phyloP scores from a whole-genome alignment of 2,113 vertebrate species.

The Scartelaos histophorus region DNA sequence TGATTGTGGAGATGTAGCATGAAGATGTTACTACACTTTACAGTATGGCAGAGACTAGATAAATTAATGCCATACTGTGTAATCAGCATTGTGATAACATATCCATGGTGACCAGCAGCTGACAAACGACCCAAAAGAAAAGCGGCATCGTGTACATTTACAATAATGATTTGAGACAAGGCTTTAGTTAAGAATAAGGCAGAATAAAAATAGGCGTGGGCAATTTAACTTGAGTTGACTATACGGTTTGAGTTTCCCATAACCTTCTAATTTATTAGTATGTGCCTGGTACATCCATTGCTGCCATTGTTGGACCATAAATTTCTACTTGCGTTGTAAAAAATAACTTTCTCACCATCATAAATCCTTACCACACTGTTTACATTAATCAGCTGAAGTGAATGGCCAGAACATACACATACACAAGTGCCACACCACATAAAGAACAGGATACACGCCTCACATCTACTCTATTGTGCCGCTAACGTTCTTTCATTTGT shows the following conservation, averaged over 20 bases:
- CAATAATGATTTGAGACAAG: neutral
- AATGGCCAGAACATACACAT: constrained; percentile 6
- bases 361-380: constrained; percentile 18
- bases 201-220: neutral
- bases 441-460: constrained; percentile 16
- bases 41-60: too few species aligned
- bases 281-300: neutral
- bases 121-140: too few species aligned
- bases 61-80: too few species aligned
- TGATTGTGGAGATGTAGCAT: too few species aligned
- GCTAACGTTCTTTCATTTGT: constrained; percentile 16
- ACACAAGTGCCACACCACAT: constrained; percentile 34
- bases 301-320: constrained; percentile 5
- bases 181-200: neutral
- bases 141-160: too few species aligned
- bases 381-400: constrained; percentile 10
- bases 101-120: too few species aligned
- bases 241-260: neutral
- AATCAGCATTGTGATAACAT: too few species aligned
- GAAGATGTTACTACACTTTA: too few species aligned
- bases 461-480: constrained; percentile 32
- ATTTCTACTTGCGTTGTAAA: neutral
- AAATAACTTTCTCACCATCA: constrained; percentile 11
- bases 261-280: neutral
- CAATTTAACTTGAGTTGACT: too few species aligned